Base-by-base conservation (phyloP, 2,888 invertebrate genomes). In the Pyrocoelia pectoralis region DNA sequence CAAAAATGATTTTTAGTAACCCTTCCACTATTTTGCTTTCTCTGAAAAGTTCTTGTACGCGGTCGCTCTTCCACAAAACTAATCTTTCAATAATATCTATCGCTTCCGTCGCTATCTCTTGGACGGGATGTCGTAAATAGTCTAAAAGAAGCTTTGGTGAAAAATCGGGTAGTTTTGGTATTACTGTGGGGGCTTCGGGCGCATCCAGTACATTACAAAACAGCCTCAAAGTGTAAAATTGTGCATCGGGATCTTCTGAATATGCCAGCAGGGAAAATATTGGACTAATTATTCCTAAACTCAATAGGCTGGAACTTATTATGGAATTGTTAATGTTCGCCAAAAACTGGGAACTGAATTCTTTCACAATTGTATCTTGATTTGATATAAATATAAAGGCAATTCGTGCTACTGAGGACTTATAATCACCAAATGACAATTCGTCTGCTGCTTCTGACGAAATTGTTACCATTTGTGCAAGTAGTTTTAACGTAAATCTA, bases 271-370 rank as follows among this genome's bases (percentile, higher is more conserved):
- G 46, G 12, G 40, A 28, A 41, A 61, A 65, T 5, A 65, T 54
- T 5, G 49, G 5, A 2, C 13, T 15, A 6, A 55, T 43, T 10
- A 61, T 19, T 9, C 58, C 65, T n/a, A 40, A 38, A n/a, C 28
- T 41, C n/a, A 65, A 54, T 10, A 65, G 38, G 6, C 17, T 52
- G 0, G 54, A 54, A 0, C 57, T 57, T 24, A 58, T 17, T 14
- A 17, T 8, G 8, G 24, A 1, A n/a, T 33, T 17, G 17, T 28
- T 65, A n/a, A 48, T 46, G 10, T 49, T 41, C 9, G 53, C 19
- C n/a, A 65, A 52, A 24, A 65, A 54, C 18, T 58, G 55, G 1
- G 46, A 18, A 2, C 51, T 13, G 40, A 61, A 65, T 18, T 65
- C 65, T 24, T 43, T 40, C 2, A 61, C 46, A n/a, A 58, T n/a